A percentile compares a stretch with the other conserved stretches of the same genome.
phyloP scores from a whole-genome alignment of 2,888 invertebrate genomes.

The Poecilus cupreus region DNA sequence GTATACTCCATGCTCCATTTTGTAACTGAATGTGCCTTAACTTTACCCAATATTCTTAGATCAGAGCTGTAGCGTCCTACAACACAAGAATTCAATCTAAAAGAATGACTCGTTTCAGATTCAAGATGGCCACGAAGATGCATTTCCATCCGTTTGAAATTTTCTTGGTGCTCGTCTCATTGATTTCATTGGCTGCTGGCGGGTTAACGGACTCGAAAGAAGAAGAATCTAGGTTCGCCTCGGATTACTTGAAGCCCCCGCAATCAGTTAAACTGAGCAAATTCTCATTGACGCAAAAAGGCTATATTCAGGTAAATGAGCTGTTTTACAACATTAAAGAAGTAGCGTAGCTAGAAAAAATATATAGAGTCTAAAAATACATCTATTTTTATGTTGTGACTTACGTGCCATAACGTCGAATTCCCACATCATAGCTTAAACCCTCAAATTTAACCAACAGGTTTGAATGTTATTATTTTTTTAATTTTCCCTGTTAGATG shows the following conservation, averaged over 20 bases:
- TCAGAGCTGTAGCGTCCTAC: background rate
- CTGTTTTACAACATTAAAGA: background rate
- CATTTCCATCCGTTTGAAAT: constrained; percentile 44
- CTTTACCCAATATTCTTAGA: background rate
- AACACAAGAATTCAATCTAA: constrained; percentile 43
- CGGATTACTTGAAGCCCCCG: constrained; percentile 39
- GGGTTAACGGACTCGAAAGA: constrained; percentile 39
- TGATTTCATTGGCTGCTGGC: constrained; percentile 14
- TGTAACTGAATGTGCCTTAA: background rate
- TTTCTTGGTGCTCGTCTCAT: constrained; percentile 26
- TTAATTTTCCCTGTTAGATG: too few species aligned
- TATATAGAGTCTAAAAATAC: too few species aligned
- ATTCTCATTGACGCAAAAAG: constrained; percentile 79
- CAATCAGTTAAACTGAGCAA: constrained; percentile 73
- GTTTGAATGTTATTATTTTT: too few species aligned
- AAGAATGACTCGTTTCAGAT: constrained; percentile 49
- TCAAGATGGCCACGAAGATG: constrained; percentile 35
- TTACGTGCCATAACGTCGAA: too few species aligned
- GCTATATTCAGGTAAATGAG: constrained; percentile 79
- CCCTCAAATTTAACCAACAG: too few species aligned
- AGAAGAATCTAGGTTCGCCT: constrained; percentile 2
- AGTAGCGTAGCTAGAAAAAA: background rate
- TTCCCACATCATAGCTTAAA: too few species aligned
- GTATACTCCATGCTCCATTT: too few species aligned
- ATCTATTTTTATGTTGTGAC: too few species aligned